Base-by-base conservation (phyloP, 2,888 invertebrate species). In the Epirrhoe alternata region DNA sequence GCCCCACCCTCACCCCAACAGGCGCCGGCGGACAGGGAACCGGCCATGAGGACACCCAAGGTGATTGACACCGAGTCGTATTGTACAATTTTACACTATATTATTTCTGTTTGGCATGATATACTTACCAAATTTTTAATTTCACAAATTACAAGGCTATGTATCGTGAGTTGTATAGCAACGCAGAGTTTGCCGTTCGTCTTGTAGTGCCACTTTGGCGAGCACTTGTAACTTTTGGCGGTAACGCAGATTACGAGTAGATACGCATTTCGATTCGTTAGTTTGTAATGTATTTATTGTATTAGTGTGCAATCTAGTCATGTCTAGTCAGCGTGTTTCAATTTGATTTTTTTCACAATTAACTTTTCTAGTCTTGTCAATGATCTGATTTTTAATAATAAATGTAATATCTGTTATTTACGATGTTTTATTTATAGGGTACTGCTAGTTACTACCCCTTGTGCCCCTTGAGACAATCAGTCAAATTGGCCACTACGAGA, bases 61-160 rank as follows among this genome's bases (percentile, higher is more conserved):
- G 93, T 93, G 93, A 93, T 86, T 90, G 89, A 89, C 85, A 81
- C 79, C 85, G 90, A 89, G 86, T 90, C 92, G 91, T 93, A 92
- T 90, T 90, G 92, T 93, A 92, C 87, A 85, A 88, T 88, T 87
- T 89, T 90, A 85, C 84, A 87, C 84, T 88, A 88, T 86, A 83
- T 90, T 80, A 77, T 92, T 87, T 90, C 87, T 87, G 92, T 92
- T 92, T 93, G 92, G 93, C 93, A 93, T 93, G 93, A 92, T 88
- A 88, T 89, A 85, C 85, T 89, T 84, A 92, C 90, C 82, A 90
- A 89, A 86, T 86, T 89, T 75, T 86, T 92, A 86, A 88, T 90
- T 85, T 87, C 89, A 89, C 88, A 87, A 77, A 80, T 90, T 87
- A 86, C 84, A 74, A 88, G 80, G 83, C 80, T 89, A 75, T 89